Evolutionary conservation across 2,797 vertebrate genomes (phyloP), one percentile per base, ranked within the genome.

Genomic region (Pangasius larnaudii): DNA sequence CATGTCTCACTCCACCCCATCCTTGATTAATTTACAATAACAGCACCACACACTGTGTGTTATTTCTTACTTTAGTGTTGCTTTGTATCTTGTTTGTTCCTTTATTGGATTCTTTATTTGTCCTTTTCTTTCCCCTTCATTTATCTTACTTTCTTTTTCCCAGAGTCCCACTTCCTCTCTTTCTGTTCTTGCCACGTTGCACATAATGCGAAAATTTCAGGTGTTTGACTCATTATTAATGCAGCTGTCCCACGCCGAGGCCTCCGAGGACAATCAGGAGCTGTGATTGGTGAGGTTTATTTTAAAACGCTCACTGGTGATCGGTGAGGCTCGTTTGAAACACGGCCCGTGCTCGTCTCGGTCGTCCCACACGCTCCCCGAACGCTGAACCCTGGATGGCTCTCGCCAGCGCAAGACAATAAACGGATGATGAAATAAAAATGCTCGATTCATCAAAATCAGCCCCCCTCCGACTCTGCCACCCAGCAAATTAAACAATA

Each of bases 401-500:
- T 86, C 90, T 91, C 84, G 88, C 86, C 86, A 84, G 87, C 91
- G 78, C 89, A 89, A 91, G 88, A 91, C 96, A 96, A 96, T 96
- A 96, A 95, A 95, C 93, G 94, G 96, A 95, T 94, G 94, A 96
- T 95, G 95, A 96, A 97, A 96, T 96, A 95, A 96, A 96, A 96
- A 95, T 87, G 90, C 96, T 94, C 5, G 91, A 97, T 97, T 97
- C 96, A 96, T 97, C 96, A 97, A 95, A 96, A 93, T 95, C 96
- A 95, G 91, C 92, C 95, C 94, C 92, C 94, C 92, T 87, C 53
- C 49, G 93, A 95, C 94, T 96, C 95, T 88, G 93, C 93, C 92
- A 91, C 92, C 95, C 94, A 94, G 96, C 95, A 98, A 97, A 97
- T 97, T 96, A 97, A 97, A 96, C 95, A 96, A 97, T 97, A 96